Percentiles rank a stretch among this genome's conserved stretches.
Conservation (phyloP, 2,797 vertebrate species). For the Enteromius fasciolatus region DNA sequence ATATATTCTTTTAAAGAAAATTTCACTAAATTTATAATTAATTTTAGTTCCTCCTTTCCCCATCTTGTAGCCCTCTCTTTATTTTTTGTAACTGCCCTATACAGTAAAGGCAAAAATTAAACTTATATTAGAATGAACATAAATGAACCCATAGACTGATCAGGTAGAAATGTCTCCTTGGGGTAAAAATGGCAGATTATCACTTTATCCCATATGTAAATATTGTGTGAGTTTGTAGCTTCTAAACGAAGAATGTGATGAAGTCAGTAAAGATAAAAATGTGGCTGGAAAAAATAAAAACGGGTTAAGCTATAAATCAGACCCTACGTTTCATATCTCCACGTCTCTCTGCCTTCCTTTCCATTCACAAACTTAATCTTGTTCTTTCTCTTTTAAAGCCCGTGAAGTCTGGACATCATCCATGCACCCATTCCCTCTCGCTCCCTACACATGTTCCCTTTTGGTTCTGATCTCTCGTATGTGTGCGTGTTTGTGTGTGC, state of each 20-base stretch:
- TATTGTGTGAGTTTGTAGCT: constrained; percentile 11
- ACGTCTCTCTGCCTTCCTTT: constrained; percentile 33
- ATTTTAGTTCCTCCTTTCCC: not conserved
- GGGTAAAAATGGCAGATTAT: not conserved
- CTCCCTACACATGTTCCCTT: constrained; percentile 46
- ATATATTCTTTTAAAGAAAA: not conserved
- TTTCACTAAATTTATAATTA: too few species aligned
- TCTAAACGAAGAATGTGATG: not conserved
- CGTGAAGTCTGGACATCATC: constrained; percentile 51
- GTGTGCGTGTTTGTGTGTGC: constrained; percentile 47
- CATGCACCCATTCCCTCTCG: constrained; percentile 40
- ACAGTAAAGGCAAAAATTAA: not conserved
- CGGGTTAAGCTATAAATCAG: constrained; percentile 29
- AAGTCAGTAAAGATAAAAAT: constrained; percentile 12
- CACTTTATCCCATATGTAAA: not conserved
- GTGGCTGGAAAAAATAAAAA: constrained; percentile 30
- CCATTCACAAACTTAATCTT: constrained; percentile 46
- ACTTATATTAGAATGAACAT: not conserved
- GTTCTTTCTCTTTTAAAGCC: constrained; percentile 46
- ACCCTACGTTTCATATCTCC: constrained; percentile 28
- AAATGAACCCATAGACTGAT: not conserved
- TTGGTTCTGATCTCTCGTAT: constrained; percentile 44
- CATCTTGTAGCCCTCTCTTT: not conserved
- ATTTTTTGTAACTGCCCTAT: not conserved
- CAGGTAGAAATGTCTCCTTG: not conserved